Conservation (phyloP, 2,113 vertebrate species). For the Glaucomys volans region DNA sequence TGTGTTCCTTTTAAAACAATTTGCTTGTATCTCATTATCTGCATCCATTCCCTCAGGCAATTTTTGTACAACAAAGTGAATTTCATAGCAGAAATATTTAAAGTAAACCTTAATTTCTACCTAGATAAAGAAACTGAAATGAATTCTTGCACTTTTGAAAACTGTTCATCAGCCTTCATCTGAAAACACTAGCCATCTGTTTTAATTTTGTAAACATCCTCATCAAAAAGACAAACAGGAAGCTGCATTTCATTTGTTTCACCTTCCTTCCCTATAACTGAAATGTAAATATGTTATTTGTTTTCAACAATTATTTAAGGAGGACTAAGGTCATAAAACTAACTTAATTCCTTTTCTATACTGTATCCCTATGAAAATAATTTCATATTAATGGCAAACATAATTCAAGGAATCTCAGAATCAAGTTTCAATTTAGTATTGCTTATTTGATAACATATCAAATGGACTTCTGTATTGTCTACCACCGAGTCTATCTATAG, state of each 20-base stretch:
- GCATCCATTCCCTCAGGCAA: neutral
- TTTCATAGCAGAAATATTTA: conserved; percentile 30
- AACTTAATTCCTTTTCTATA: conserved; percentile 28
- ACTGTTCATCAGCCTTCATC: neutral
- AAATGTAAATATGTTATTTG: conserved; percentile 33
- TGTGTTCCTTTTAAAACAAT: neutral
- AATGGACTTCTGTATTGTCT: neutral
- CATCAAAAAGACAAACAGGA: conserved; percentile 44
- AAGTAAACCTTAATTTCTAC: neutral
- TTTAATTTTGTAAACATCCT: conserved; percentile 60
- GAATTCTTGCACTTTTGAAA: conserved; percentile 9
- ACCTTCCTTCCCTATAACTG: neutral
- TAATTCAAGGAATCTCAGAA: neutral
- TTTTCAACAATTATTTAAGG: conserved; percentile 45
- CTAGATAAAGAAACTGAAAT: conserved; percentile 38
- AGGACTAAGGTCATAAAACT: neutral
- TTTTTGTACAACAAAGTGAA: conserved; percentile 13
- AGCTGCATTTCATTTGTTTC: conserved; percentile 5
- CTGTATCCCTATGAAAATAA: neutral
- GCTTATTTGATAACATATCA: neutral
- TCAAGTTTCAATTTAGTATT: neutral
- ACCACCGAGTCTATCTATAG: neutral
- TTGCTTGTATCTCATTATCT: conserved; percentile 16
- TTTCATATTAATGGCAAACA: neutral
- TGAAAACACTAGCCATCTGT: conserved; percentile 51